Conservation (phyloP, 2,113 vertebrate genomes). For the Copsychus sechellarum region DNA sequence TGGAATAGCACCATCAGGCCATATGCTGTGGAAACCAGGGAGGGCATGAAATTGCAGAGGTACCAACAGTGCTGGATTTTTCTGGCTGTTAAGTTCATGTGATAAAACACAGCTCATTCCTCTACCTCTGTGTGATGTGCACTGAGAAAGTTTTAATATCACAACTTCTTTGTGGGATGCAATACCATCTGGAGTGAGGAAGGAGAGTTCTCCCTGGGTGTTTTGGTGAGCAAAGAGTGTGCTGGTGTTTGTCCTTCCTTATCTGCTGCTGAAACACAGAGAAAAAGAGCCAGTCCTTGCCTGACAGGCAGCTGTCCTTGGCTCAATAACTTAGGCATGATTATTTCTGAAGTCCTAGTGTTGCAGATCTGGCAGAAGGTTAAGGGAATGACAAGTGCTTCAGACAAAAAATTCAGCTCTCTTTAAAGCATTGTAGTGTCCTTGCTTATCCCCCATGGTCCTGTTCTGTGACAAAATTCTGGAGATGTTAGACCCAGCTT, state of each 20-base stretch:
- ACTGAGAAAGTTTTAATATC: background rate
- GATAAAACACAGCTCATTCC: background rate
- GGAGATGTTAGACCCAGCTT: background rate
- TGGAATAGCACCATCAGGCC: constrained; percentile 58
- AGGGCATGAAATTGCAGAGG: constrained; percentile 10
- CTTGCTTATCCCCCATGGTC: background rate
- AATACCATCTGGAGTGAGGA: background rate
- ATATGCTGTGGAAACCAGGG: constrained; percentile 61
- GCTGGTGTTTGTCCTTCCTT: background rate
- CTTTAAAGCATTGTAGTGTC: background rate
- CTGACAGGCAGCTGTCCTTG: background rate
- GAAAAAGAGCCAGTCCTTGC: rapidly evolving
- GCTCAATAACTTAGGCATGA: background rate
- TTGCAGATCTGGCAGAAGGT: background rate
- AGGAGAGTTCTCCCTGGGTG: background rate
- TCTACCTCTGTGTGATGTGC: background rate
- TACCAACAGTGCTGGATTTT: background rate
- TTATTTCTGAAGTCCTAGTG: background rate
- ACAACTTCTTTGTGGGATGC: background rate
- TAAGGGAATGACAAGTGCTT: background rate
- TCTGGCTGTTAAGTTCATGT: constrained; percentile 18
- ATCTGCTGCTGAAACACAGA: background rate
- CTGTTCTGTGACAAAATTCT: background rate
- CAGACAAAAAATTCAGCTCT: background rate
- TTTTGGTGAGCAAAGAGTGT: background rate